Evolutionary conservation across 2,888 invertebrate genomes (phyloP), one percentile per base, ranked within the genome.

Genomic region (Blastobasis adustella): DNA sequence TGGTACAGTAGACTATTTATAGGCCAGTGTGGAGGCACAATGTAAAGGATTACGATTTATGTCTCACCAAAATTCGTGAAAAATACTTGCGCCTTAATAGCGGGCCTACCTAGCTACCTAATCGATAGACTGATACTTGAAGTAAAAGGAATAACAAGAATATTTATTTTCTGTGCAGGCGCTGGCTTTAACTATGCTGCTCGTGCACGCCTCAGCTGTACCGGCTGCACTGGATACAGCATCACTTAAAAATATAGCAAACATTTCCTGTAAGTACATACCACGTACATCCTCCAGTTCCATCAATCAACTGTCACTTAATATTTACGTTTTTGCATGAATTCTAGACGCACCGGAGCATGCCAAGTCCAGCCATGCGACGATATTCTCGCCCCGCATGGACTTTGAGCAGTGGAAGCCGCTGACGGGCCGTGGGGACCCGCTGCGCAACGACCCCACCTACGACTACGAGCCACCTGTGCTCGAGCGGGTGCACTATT

Each of bases 401-500:
- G 94, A 95, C 71, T 95, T 95, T 75, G 94, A 95, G 65, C 94
- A 95, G 76, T 95, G 95, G 95, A 94, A 93, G 58, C 95, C 95
- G 0, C 60, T 88, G 56, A 89, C 95, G 45, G 95, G 95, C 5
- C 92, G 93, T 52, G 95, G 95, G 0, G 95, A 95, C 76, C 95
- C 95, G 0, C 72, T 95, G 46, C 94, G 94, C 65, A 95, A 95
- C 69, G 95, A 95, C 70, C 95, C 95, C 6, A 95, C 95, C 0
- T 95, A 93, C 72, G 95, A 95, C 71, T 95, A 95, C 72, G 94
- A 95, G 52, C 95, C 95, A 0, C 95, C 95, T 1, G 93, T 94
- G 4, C 77, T 95, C 43, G 94, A 95, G 58, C 85, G 92, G 41
- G 95, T 95, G 4, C 93, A 93, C 63, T 95, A 95, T 69, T 95